phyloP scores from a whole-genome alignment of 2,888 invertebrate genomes.

The Abrostola tripartita region DNA sequence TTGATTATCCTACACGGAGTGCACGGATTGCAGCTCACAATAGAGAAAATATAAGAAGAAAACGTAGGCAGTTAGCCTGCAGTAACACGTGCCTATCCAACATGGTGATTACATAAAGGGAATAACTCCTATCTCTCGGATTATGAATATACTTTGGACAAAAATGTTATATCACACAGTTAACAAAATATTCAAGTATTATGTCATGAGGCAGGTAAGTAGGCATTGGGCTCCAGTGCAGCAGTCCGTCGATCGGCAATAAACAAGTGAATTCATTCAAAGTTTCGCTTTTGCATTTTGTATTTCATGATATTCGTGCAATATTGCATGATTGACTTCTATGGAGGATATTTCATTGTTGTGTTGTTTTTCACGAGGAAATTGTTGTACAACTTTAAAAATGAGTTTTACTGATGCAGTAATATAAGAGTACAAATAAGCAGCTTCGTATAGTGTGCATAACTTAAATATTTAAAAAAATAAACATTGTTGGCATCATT shows the following conservation, averaged over 20 bases:
- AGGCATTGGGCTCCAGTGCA: not conserved
- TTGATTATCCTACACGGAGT: no score
- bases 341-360: constrained; percentile 17
- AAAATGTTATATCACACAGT: not conserved
- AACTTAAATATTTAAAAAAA: no score
- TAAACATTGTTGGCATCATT: no score
- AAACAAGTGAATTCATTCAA: constrained; percentile 30
- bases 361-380: constrained; percentile 5
- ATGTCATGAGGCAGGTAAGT: not conserved
- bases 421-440: not conserved
- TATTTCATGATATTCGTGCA: no score
- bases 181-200: constrained; percentile 8
- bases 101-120: no score
- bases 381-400: constrained; percentile 9
- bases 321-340: constrained; percentile 35
- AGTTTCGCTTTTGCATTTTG: constrained; percentile 26
- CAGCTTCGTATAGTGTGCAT: not conserved
- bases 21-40: no score
- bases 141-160: no score
- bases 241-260: constrained; percentile 15
- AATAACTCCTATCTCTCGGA: no score
- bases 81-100: no score
- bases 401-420: not conserved
- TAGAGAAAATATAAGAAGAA: no score
- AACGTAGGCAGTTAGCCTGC: no score